Evolutionary conservation across 2,797 vertebrate species (phyloP), one percentile per base, ranked within the genome.

Genomic region (Neopelma chrysocephalum): DNA sequence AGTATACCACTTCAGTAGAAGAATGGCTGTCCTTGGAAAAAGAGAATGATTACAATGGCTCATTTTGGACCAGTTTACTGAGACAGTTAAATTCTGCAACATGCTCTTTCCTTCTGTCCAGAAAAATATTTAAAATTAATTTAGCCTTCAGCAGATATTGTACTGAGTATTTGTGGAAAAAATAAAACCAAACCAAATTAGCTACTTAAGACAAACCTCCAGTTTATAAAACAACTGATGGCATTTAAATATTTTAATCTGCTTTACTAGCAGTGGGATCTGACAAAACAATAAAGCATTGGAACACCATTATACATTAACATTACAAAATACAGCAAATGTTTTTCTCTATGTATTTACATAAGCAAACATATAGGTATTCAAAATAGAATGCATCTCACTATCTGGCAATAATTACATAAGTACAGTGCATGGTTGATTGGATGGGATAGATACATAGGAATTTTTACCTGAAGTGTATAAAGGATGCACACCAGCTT

Each of bases 311-410:
- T 97, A 97, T 96, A 97, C 97, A 97, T 95, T 73, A 96, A 94
- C 93, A 76, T 95, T 90, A 97, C 94, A 96, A 96, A 94, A 97
- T 94, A 96, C 95, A 93, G 57, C 82, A 95, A 94, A 69, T 15
- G 56, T 97, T 94, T 96, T 97, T 94, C 96, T 97, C 26, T 76
- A 62, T 93, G 32, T 96, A 94, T 96, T 97, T 96, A 96, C 70
- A 84, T 84, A 96, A 77, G 93, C 91, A 87, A 95, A 96, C 95
- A 85, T 90, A 83, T 70, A 91, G 62, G 87, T 94, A 96, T 91
- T 96, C 96, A 96, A 95, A 97, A 97, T 97, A 97, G 94, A 96
- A 96, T 94, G 92, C 92, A 96, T 97, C 89, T 96, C 91, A 93
- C 75, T 5, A 0, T 89, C 94, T 96, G 96, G 95, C 92, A 96